Percentiles rank a stretch among this genome's conserved stretches.
phyloP scores from a whole-genome alignment of 2,888 invertebrate genomes.

The Plebejus melissa region DNA sequence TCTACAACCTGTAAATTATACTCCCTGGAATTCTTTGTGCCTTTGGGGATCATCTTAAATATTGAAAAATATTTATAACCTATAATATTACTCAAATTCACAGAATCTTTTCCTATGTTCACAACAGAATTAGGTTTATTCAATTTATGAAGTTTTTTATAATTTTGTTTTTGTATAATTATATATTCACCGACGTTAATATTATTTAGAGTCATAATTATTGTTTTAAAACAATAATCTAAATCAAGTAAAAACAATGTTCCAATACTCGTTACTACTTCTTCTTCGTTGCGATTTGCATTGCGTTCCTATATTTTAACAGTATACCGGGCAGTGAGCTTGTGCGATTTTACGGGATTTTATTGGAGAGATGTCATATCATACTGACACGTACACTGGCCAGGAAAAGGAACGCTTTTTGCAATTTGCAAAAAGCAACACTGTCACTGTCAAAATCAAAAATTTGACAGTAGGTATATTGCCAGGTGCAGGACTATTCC shows the following conservation, averaged over 20 bases:
- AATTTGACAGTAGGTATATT: not conserved
- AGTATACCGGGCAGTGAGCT: too few species aligned
- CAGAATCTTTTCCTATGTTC: slow-evolving; percentile 83
- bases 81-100: slow-evolving; percentile 83
- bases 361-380: too few species aligned
- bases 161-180: slow-evolving; percentile 87
- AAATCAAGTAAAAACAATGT: not conserved
- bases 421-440: too few species aligned
- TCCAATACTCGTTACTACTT: not conserved
- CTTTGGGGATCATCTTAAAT: slow-evolving; percentile 85
- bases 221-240: not conserved
- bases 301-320: not conserved
- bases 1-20: slow-evolving; percentile 77
- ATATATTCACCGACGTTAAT: slow-evolving; percentile 86
- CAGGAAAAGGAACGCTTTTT: too few species aligned
- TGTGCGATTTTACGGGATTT: too few species aligned
- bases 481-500: not conserved
- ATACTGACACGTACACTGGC: too few species aligned
- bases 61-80: slow-evolving; percentile 85
- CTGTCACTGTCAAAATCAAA: too few species aligned
- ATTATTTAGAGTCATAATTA: slow-evolving; percentile 42
- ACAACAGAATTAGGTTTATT: slow-evolving; percentile 81
- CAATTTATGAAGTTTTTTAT: slow-evolving; percentile 87
- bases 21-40: slow-evolving; percentile 74
- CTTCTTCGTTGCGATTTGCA: not conserved